These are phyloP conservation scores for Schrankia costaestrigalis DNA, from an alignment of 2,888 invertebrate species.

Conservation along the genomic window DNA sequence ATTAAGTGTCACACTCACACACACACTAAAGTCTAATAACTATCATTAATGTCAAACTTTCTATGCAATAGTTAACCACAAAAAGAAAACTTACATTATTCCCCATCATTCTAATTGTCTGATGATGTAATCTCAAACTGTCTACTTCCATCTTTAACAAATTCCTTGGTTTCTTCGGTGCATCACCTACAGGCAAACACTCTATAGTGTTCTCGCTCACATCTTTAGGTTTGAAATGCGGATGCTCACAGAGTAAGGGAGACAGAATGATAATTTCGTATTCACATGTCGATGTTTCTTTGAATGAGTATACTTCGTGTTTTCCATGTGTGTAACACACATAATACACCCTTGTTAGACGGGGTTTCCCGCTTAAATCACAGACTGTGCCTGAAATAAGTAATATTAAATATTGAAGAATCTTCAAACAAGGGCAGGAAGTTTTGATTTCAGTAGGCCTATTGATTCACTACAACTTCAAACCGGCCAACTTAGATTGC, in stretches of 20 bases:
- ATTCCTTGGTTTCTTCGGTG: slow-evolving; percentile 86
- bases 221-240: slow-evolving; percentile 90
- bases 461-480: too few relatives aligned
- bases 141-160: slow-evolving; percentile 86
- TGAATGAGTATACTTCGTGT: slow-evolving; percentile 95
- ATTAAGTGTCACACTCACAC: too few relatives aligned
- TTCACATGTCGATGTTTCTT: slow-evolving; percentile 96
- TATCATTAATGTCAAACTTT: too few relatives aligned
- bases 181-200: slow-evolving; percentile 84
- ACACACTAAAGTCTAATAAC: too few relatives aligned
- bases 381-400: slow-evolving; percentile 87
- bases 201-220: slow-evolving; percentile 88
- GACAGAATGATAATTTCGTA: slow-evolving; percentile 96
- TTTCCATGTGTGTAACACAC: slow-evolving; percentile 94
- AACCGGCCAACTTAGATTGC: too few relatives aligned
- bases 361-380: slow-evolving; percentile 92
- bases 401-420: too few relatives aligned
- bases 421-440: too few relatives aligned
- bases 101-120: slow-evolving; percentile 63
- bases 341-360: slow-evolving; percentile 90
- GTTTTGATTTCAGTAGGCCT: too few relatives aligned
- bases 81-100: slow-evolving; percentile 51
- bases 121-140: slow-evolving; percentile 84
- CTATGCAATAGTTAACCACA: not conserved
- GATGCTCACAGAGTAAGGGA: slow-evolving; percentile 92